Conservation (phyloP, 2,888 invertebrate genomes). For the Camptogramma bilineatum region DNA sequence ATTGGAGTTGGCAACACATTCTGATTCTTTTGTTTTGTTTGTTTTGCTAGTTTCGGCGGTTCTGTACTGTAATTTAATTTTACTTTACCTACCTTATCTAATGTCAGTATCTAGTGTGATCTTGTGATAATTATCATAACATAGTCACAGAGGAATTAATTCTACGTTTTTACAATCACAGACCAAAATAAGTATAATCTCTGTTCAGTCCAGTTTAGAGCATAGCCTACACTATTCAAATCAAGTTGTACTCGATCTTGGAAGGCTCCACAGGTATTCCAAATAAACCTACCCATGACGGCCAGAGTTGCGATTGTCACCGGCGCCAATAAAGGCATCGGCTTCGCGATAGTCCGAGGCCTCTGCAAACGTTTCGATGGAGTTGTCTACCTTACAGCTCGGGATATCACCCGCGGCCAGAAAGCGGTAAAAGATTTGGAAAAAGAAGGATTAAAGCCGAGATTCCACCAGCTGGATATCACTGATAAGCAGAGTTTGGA, state of each 20-base stretch:
- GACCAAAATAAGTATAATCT: no score
- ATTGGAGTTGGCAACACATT: no score
- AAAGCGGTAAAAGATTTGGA: conserved; percentile 86
- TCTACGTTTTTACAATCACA: no score
- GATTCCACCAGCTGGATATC: conserved; percentile 90
- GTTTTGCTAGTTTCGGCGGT: no score
- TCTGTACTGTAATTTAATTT: no score
- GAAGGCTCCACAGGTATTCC: not conserved
- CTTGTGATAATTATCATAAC: no score
- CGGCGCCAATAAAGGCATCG: conserved; percentile 90
- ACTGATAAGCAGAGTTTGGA: conserved; percentile 86
- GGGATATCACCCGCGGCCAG: conserved; percentile 85
- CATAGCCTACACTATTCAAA: no score
- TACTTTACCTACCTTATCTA: no score
- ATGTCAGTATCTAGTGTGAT: no score
- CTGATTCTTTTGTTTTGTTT: no score
- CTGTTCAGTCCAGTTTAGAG: no score
- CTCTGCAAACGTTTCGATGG: conserved; percentile 89
- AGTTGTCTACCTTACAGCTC: conserved; percentile 89
- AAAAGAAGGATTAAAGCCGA: conserved; percentile 82
- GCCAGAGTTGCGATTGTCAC: conserved; percentile 86
- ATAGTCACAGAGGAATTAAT: no score
- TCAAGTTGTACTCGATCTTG: not conserved
- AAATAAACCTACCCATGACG: conserved; percentile 47
- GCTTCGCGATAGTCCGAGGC: conserved; percentile 88